Evolutionary conservation across 1,140 invertebrate genomes (phyloP).

Genomic region (Phthorimaea operculella): DNA sequence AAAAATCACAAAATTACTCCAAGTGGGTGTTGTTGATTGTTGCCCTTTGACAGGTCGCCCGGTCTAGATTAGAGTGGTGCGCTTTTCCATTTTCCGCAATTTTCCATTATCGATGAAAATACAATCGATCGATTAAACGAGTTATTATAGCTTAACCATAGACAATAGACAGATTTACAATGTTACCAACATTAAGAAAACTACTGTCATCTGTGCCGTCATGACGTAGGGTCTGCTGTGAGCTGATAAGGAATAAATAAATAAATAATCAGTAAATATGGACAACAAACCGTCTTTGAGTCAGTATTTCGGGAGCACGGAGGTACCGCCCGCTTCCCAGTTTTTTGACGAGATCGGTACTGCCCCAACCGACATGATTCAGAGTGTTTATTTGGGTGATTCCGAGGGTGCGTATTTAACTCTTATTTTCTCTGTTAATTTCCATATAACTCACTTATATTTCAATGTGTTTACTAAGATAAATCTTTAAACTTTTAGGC

Average conservation of each 20-base stretch:
- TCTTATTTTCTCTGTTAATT: neutral
- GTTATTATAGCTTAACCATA: too few relatives aligned
- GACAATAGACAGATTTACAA: too few relatives aligned
- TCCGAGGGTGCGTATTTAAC: slow-evolving; percentile 29
- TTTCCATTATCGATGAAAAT: too few relatives aligned
- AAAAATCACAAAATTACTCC: slow-evolving; percentile 11
- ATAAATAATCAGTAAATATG: slow-evolving; percentile 32
- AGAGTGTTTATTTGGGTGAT: slow-evolving; percentile 55
- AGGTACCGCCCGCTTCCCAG: slow-evolving; percentile 51
- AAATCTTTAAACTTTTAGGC: slow-evolving; percentile 17
- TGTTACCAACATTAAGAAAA: too few relatives aligned
- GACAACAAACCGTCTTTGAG: slow-evolving; percentile 58
- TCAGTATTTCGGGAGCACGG: slow-evolving; percentile 57
- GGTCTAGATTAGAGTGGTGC: too few relatives aligned
- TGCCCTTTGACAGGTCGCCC: neutral
- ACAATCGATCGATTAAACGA: too few relatives aligned
- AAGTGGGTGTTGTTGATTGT: slow-evolving; percentile 27
- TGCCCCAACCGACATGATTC: slow-evolving; percentile 53
- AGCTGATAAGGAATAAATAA: slow-evolving; percentile 13
- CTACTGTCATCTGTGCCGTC: neutral
- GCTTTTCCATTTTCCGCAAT: too few relatives aligned
- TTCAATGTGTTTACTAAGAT: neutral
- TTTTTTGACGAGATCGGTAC: slow-evolving; percentile 64
- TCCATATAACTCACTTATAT: neutral
- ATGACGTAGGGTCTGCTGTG: slow-evolving; percentile 10